Conservation (phyloP, 2,888 invertebrate species). For the Caenorhabditis sulstoni region DNA sequence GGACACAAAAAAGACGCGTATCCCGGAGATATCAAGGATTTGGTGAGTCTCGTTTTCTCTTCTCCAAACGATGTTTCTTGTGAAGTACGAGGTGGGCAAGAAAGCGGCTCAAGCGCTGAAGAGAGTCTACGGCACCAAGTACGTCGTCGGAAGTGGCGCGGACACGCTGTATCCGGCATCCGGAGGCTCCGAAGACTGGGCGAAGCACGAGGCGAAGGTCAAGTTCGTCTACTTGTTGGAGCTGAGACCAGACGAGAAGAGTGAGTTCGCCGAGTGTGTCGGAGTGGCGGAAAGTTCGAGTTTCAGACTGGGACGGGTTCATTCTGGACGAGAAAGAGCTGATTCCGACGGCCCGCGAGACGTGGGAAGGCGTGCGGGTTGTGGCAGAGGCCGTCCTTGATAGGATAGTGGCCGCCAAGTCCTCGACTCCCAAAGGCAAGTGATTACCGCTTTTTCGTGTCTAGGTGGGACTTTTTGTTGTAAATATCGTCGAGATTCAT, state of each 20-base stretch:
- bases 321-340: slow-evolving; percentile 79
- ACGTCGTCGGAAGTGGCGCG: slow-evolving; percentile 79
- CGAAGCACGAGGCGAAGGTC: slow-evolving; percentile 77
- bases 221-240: slow-evolving; percentile 80
- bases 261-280: slow-evolving; percentile 45
- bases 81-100: slow-evolving; percentile 78
- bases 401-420: slow-evolving; percentile 43
- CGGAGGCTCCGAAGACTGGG: slow-evolving; percentile 80
- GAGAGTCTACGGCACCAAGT: slow-evolving; percentile 78
- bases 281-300: background rate
- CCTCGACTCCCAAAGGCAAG: slow-evolving; percentile 38
- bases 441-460: background rate
- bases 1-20: slow-evolving; percentile 78
- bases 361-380: slow-evolving; percentile 80
- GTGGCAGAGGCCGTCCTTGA: slow-evolving; percentile 77
- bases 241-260: slow-evolving; percentile 79
- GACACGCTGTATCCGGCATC: slow-evolving; percentile 80
- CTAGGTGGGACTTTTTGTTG: background rate
- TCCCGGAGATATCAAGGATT: slow-evolving; percentile 78
- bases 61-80: too few species aligned
- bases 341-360: slow-evolving; percentile 78
- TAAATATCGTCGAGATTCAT: background rate
- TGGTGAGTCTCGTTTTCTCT: slow-evolving; percentile 63
- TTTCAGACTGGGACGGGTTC: slow-evolving; percentile 80
- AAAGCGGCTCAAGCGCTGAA: slow-evolving; percentile 76